Base-by-base conservation (phyloP, 2,888 invertebrate species). In the Marasmarcha lunaedactyla region DNA sequence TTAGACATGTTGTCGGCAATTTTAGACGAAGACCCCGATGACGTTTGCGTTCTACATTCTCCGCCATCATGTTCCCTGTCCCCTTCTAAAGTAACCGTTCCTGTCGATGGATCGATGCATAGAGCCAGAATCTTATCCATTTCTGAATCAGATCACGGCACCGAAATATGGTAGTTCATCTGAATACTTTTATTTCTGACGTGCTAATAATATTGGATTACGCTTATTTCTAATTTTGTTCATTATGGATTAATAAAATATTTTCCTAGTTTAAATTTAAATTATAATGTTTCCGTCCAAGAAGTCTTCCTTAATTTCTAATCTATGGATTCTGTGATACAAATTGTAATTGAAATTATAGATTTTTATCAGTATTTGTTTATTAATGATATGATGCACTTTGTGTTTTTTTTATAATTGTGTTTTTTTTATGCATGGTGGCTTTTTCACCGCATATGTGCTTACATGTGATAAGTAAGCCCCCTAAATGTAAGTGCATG, bases 101-200 rank as follows among this genome's bases (percentile, higher is more conserved):
- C 88, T 46, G 74, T 77, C 39, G 89, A 88, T 68, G 77, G 86
- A 47, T 81, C 78, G 44, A 81, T 86, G 65, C 88, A 88, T 63
- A 85, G 87, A 49, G 89, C 88, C 42, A 84, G 88, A 59, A 87
- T 90, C 45, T 79, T 91, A 47, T 87, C 88, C 42, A 85, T 88
- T 46, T 78, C 86, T 42, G 83, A 81, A 57, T 79, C 87, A 10
- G 87, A 89, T 50, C 85, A 84, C 51, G 87, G 87, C 46, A 91
- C 91, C 41, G 92, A 92, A 81, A 92, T 92, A 62, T 92, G 92
- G 92, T 92, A 84, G 77, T 56, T 36, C 46, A 20, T 20, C 20
- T n/a, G n/a, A n/a, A n/a, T n/a, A n/a, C n/a, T n/a, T n/a, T n/a
- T 30, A n/a, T n/a, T n/a, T n/a, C 33, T 30, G 35, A 42, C 36